Percentiles rank a stretch among this genome's conserved stretches.
phyloP scores from a whole-genome alignment of 2,797 vertebrate genomes.

The Amazona finschi region DNA sequence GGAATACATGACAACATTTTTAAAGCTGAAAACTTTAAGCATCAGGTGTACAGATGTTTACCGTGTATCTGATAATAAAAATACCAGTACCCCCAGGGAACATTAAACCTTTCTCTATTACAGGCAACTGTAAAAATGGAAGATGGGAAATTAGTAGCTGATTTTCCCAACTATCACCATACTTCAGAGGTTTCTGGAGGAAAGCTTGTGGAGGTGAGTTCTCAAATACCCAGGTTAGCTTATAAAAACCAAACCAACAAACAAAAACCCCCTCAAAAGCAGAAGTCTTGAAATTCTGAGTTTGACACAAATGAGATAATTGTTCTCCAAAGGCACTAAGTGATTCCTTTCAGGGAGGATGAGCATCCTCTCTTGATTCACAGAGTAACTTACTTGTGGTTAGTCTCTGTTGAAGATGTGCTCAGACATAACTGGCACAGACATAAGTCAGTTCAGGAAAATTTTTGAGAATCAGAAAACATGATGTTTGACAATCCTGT shows the following conservation, averaged over 20 bases:
- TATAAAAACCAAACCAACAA: not conserved
- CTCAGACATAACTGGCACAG: not conserved
- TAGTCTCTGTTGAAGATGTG: not conserved
- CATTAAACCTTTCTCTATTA: not conserved
- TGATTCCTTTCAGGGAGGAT: not conserved
- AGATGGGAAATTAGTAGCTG: conserved; percentile 79
- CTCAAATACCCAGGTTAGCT: not conserved
- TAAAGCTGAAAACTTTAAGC: not conserved
- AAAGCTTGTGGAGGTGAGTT: conserved; percentile 90
- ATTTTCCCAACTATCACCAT: conserved; percentile 89
- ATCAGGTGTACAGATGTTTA: not conserved
- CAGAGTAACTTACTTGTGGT: not conserved
- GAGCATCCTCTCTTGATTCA: not conserved
- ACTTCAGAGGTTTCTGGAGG: conserved; percentile 85
- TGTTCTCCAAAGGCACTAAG: not conserved
- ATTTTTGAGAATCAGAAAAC: not conserved
- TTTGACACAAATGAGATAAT: not conserved
- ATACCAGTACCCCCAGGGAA: not conserved
- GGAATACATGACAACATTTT: not conserved
- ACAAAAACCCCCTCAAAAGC: not conserved
- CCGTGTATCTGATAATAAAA: not conserved
- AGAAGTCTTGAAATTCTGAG: not conserved
- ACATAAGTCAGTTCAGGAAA: not conserved
- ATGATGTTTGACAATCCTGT: not conserved
- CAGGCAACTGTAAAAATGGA: conserved; percentile 87